Evolutionary conservation across 2,797 vertebrate species (phyloP), one percentile per base, ranked within the genome.

Genomic region (Hozukius guyotensis): DNA sequence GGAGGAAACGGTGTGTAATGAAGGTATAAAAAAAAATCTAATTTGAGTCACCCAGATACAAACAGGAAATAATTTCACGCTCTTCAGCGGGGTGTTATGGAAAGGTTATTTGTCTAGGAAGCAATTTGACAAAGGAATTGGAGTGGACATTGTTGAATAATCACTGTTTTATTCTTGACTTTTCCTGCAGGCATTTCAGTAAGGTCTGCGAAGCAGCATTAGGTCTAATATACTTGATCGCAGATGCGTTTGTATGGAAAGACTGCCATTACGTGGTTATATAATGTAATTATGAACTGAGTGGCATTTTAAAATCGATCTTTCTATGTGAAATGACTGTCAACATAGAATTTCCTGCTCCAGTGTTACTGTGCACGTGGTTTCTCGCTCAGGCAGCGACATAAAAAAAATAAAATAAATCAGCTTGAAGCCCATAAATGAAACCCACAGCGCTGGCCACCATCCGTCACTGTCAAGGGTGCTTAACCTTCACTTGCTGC

Each of bases 41-140:
- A 75, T 72, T 20, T 88, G 57, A 83, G 42, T 69, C 53, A 72
- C 18, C 25, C 57, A 18, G 59, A 72, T 42, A 75, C 22, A 74
- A 88, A 75, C 79, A 77, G 77, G 73, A 84, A 81, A 55, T 87
- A 2, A 63, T 75, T 83, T 78, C 62, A 78, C 29, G 5, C 73
- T 63, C 68, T 64, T 87, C 77, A 69, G 70, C 20, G 32, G 62
- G 46, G 20, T 32, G 25, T 67, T 60, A 31, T 2, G 18, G 52
- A 68, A 66, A 64, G 46, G 64, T 34, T 18, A 60, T 76, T 59
- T 34, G 13, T 65, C 61, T 29, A 32, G 46, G 49, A 88, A 77
- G 76, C 32, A 82, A 72, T 87, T 71, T 49, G 36, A 74, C 49
- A 63, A 69, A 75, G 34, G 46, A 42, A 69, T 25, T 56, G 27